Evolutionary conservation across 2,113 vertebrate species (phyloP).

Genomic region (Lepus americanus): DNA sequence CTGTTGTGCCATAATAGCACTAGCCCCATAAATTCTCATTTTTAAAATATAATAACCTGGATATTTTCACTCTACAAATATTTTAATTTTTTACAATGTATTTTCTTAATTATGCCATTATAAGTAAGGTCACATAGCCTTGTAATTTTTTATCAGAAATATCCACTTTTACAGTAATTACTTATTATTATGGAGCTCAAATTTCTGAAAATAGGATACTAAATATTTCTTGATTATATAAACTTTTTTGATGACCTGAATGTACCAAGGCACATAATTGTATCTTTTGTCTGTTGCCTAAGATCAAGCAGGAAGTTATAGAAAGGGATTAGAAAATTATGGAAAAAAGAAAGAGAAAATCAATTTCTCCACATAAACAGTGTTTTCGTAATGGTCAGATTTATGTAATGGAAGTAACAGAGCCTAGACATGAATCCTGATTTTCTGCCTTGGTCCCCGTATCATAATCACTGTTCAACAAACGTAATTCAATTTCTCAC

Average conservation of each 20-base stretch:
- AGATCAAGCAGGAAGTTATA: background rate
- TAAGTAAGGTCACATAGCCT: background rate
- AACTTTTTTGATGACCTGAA: background rate
- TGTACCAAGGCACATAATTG: background rate
- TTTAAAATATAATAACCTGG: background rate
- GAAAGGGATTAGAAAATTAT: background rate
- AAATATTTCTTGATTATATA: background rate
- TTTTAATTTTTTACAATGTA: background rate
- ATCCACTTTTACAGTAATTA: background rate
- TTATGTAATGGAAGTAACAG: background rate
- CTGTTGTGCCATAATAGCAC: too few species aligned
- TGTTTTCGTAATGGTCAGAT: background rate
- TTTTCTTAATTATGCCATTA: background rate
- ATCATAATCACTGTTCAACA: background rate
- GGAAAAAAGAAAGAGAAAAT: background rate
- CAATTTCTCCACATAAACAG: background rate
- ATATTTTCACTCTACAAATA: background rate
- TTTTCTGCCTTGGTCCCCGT: background rate
- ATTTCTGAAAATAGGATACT: accelerated
- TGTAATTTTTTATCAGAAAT: background rate
- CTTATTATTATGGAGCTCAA: background rate
- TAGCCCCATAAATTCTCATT: too few species aligned
- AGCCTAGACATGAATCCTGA: background rate
- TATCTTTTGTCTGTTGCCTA: background rate
- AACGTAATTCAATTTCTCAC: background rate